Evolutionary conservation across 2,113 vertebrate genomes (phyloP), one percentile per base, ranked within the genome.

Genomic region (Mobula birostris): DNA sequence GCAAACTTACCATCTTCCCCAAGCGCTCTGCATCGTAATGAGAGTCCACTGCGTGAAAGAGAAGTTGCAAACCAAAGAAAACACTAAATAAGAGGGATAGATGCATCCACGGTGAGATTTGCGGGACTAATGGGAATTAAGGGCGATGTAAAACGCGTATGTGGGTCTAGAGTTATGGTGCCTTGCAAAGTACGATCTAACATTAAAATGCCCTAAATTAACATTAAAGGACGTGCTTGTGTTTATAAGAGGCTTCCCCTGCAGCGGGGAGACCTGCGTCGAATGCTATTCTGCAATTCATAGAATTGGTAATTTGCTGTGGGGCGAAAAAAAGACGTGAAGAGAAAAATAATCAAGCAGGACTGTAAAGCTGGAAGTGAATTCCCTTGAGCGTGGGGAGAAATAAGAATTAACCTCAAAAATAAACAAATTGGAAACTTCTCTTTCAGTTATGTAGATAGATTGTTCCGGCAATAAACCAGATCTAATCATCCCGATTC

Each of bases 231-330:
- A 97, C 97, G 97, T 97, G 97, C 97, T 97, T 98, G 97, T 97
- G 97, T 98, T 97, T 97, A 97, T 97, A 97, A 97, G 68, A 74
- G 90, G 17, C 68, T 93, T 90, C 61, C 85, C 85, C 85, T 90
- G 85, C 85, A 90, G 85, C 90, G 70, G 68, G 68, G 90, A 74
- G 66, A 93, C 90, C 68, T 48, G 63, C 66, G 24, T 21, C 40
- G 90, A 74, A 93, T 93, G 68, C 97, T 98, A 97, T 97, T 97
- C 97, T 98, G 97, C 97, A 98, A 98, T 97, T 98, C 97, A 98
- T 97, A 97, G 97, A 97, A 97, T 97, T 97, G 97, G 97, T 98
- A 98, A 98, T 98, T 98, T 97, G 97, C 97, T 97, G 97, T 97
- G 97, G 97, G 97, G 97, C 97, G 97, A 97, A 97, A n/a, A 48